Conservation (phyloP, 2,797 vertebrate species). For the Lagocephalus sceleratus region DNA sequence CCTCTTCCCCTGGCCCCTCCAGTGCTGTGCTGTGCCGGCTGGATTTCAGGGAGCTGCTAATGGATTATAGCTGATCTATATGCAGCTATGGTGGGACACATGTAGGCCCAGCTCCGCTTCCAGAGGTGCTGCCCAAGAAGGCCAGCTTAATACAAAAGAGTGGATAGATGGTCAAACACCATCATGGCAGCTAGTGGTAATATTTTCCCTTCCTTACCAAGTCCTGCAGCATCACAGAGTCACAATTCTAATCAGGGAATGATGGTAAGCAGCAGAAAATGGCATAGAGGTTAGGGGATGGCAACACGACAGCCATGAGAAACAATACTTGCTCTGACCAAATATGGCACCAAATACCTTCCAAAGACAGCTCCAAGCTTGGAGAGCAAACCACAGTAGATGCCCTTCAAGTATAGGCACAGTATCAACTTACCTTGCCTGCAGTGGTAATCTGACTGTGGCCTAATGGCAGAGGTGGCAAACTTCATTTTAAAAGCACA, state of each 20-base stretch:
- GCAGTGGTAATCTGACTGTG: conserved; percentile 45
- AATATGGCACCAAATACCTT: conserved; percentile 51
- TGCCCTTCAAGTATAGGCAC: conserved; percentile 46
- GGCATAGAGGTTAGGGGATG: conserved; percentile 24
- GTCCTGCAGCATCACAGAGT: neutral
- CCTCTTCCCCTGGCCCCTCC: conserved; percentile 68
- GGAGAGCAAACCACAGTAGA: conserved; percentile 29
- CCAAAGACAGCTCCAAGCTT: conserved; percentile 32
- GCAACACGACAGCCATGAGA: conserved; percentile 16
- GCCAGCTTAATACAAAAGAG: conserved; percentile 52
- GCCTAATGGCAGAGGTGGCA: conserved; percentile 39
- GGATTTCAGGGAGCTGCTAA: conserved; percentile 76
- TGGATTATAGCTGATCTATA: conserved; percentile 79
- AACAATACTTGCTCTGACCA: conserved; percentile 43
- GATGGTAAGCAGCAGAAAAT: neutral
- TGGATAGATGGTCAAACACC: conserved; percentile 29
- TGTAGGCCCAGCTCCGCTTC: conserved; percentile 63
- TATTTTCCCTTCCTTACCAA: neutral
- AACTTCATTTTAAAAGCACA: conserved; percentile 28
- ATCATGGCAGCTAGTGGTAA: conserved; percentile 17
- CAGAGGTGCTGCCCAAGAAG: conserved; percentile 62
- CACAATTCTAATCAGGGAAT: no score
- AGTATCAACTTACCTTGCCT: conserved; percentile 59
- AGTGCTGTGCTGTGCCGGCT: conserved; percentile 70
- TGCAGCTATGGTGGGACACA: conserved; percentile 72